Percentiles rank a stretch among this genome's conserved stretches.
Conservation (phyloP, 2,888 invertebrate species). For the Caenorhabditis parvicauda region DNA sequence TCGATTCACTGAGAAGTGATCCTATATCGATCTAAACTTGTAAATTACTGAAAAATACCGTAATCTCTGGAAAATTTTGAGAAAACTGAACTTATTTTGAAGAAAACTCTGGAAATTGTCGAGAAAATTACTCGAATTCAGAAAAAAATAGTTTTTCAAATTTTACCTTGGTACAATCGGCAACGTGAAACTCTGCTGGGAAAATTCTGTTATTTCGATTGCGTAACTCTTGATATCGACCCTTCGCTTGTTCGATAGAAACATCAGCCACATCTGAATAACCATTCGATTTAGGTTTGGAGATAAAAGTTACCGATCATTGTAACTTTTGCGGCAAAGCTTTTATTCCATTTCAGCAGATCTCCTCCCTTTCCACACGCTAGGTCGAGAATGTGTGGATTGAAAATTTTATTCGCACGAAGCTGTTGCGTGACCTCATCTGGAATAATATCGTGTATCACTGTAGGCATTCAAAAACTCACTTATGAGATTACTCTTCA, state of each 20-base stretch:
- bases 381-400: slow-evolving; percentile 77
- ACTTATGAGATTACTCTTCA: slow-evolving; percentile 90
- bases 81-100: not conserved
- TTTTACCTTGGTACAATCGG: slow-evolving; percentile 80
- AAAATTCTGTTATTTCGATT: slow-evolving; percentile 66
- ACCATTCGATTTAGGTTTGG: not conserved
- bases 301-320: slow-evolving; percentile 50
- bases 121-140: not conserved
- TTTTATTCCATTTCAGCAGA: slow-evolving; percentile 78
- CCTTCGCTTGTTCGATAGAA: slow-evolving; percentile 85
- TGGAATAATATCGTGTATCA: slow-evolving; percentile 14
- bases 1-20: not conserved
- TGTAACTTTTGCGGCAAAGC: slow-evolving; percentile 43
- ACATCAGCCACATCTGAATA: slow-evolving; percentile 79
- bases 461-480: slow-evolving; percentile 64
- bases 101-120: not conserved
- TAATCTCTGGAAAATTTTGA: not conserved
- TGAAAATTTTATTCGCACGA: slow-evolving; percentile 7
- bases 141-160: slow-evolving; percentile 10
- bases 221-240: slow-evolving; percentile 77
- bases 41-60: not conserved
- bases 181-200: slow-evolving; percentile 83
- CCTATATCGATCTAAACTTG: slow-evolving; percentile 9
- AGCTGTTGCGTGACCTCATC: slow-evolving; percentile 33
- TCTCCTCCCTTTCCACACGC: slow-evolving; percentile 99